Base-by-base conservation (phyloP, 2,113 vertebrate species). In the Xiphophorus hellerii region DNA sequence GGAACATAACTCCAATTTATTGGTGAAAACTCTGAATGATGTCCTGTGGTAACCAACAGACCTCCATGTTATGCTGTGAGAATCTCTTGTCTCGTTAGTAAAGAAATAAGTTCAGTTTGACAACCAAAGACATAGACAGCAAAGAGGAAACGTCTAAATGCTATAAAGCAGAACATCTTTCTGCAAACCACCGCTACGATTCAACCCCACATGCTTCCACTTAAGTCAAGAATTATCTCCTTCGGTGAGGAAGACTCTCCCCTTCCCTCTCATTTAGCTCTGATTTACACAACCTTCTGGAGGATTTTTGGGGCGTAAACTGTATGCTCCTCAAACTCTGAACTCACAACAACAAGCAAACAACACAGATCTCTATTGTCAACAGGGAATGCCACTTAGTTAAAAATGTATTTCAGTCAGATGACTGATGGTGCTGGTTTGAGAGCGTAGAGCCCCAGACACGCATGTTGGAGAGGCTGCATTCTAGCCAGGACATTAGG, bases 151-250 rank as follows among this genome's bases (percentile, higher is more conserved):
- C 48, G 74, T 74, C 51, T 8, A 62, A n/a, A 58, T 58, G 51
- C 22, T 58, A n/a, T n/a, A 58, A 58, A 58, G 25, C 44, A 66
- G 27, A 77, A 73, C 76, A 62, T 67, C 71, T 69, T 25, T 35
- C 60, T 29, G 2, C 65, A 58, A 61, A 83, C 72, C 74, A 15
- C 81, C 78, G 82, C 42, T 27, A 8, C 13, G 20, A 74, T 66
- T 80, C 31, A 0, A 4, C 63, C 83, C 85, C 90, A 90, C 86
- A 91, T 92, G 90, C 80, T 91, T 93, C 88, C 78, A 90, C 82
- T 93, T 92, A 85, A 85, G 65, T 76, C 25, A 30, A 82, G 84
- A 91, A 88, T 91, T 68, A 89, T 90, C 86, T 90, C 82, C 76
- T 80, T 85, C 27, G 5, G 78, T 28, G 67, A 86, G 74, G 71